Percentiles rank a stretch among this genome's conserved stretches.
These are phyloP conservation scores for Creontiades dilutus DNA, from an alignment of 2,888 invertebrate genomes.

Conservation along the genomic window DNA sequence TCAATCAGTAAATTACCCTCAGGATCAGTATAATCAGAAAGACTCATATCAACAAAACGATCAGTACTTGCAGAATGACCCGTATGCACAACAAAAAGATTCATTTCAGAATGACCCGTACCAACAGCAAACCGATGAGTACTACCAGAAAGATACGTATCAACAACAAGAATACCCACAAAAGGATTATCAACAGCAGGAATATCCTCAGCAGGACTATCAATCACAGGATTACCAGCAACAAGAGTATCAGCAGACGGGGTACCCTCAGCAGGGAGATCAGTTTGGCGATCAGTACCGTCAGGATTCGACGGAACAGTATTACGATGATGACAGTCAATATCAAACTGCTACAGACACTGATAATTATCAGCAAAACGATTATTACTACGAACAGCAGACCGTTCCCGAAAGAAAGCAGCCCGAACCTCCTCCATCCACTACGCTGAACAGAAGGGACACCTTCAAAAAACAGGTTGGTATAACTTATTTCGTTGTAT, in stretches of 20 bases:
- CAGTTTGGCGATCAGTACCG: constrained; percentile 63
- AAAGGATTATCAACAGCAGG: constrained; percentile 50
- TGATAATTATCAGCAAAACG: constrained; percentile 64
- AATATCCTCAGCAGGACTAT: constrained; percentile 48
- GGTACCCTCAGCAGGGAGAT: constrained; percentile 27
- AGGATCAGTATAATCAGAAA: constrained; percentile 61
- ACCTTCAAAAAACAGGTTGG: constrained; percentile 69
- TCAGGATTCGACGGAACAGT: constrained; percentile 63
- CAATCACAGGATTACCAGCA: constrained; percentile 46
- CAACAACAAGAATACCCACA: constrained; percentile 50
- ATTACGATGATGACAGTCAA: constrained; percentile 66
- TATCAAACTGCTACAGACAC: constrained; percentile 63
- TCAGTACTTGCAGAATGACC: constrained; percentile 54
- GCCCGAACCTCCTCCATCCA: constrained; percentile 60
- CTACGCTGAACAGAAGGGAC: constrained; percentile 62
- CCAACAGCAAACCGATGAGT: constrained; percentile 77
- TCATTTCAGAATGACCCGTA: constrained; percentile 76
- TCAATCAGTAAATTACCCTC: not conserved
- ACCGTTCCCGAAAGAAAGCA: constrained; percentile 53
- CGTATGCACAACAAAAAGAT: constrained; percentile 70
- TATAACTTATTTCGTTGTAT: not conserved
- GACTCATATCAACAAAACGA: not conserved
- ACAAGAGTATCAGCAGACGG: constrained; percentile 34
- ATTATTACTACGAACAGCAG: constrained; percentile 56
- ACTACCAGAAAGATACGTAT: constrained; percentile 60